Base-by-base conservation (phyloP, 1,140 invertebrate genomes). In the Carposina sasakii region DNA sequence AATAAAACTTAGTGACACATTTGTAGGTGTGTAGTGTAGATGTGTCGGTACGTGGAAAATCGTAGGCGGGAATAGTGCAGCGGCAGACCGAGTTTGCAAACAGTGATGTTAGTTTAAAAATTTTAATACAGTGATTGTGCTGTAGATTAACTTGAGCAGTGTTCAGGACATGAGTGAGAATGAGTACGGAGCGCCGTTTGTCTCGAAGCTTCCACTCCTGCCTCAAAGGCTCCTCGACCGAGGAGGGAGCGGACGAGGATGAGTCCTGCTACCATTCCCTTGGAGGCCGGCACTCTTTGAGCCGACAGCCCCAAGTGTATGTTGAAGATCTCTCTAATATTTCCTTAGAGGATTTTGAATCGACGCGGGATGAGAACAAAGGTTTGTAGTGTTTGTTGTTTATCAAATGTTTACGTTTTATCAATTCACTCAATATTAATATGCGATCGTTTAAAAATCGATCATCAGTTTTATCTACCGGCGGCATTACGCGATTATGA, bases 151-250 rank as follows among this genome's bases (percentile, higher is more conserved):
- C n/a, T 19, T 12, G 9, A 15, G 1, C 24, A 24, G 54, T 60
- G 60, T 45, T 69, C 47, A 63, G 78, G 74, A 86, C 81, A 81
- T 87, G 88, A 67, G 81, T 83, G 52, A 85, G 74, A 45, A 89
- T 89, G 71, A 89, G 88, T 54, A 88, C 88, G 52, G 89, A 89
- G 62, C 84, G 89, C 54, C 81, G 89, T 28, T 82, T 90, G 9
- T 90, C 89, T n/a, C 84, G 89, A 54, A 89, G 89, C 75, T 89
- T 90, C 70, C 88, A 90, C 77, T 89, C 89, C 34, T 90, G 89
- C 59, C 81, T 90, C 50, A 88, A 89, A 53, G 89, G 89, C 52
- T 89, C 89, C 54, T 89, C 89, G 54, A 87, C 88, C 41, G 88
- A 89, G 63, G 88, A 89, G 60, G 85, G 71, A 12, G 72, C 84